A percentile compares a stretch with the other conserved stretches of the same genome.
Conservation (phyloP, 2,113 vertebrate species). For the Heteronetta atricapilla region DNA sequence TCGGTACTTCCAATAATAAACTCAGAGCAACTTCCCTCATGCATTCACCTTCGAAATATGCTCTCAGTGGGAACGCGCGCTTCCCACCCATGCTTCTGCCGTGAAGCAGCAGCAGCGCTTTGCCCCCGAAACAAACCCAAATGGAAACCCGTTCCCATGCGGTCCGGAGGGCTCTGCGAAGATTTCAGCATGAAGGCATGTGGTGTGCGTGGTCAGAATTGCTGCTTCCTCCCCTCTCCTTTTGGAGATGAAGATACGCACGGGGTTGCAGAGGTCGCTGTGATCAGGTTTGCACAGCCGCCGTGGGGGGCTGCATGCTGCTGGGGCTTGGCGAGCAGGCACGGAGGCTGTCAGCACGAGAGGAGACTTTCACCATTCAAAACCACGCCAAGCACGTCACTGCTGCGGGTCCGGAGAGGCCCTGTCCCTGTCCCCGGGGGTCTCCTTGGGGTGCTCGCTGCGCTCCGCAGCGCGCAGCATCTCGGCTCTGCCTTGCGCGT, state of each 20-base stretch:
- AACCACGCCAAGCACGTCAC: background rate
- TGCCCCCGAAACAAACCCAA: background rate
- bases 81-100: background rate
- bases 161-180: background rate
- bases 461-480: accelerated
- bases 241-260: background rate
- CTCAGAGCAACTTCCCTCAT: background rate
- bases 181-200: accelerated
- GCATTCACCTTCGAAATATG: slow-evolving; percentile 1
- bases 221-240: background rate
- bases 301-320: accelerated
- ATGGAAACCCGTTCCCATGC: background rate
- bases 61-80: background rate
- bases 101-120: accelerated
- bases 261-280: background rate
- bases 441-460: background rate
- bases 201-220: accelerated
- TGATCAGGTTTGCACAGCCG: accelerated
- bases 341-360: background rate
- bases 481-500: accelerated
- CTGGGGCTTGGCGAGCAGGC: background rate
- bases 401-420: accelerated
- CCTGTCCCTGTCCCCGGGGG: background rate
- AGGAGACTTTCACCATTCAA: background rate
- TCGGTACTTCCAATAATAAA: background rate